These are phyloP conservation scores for Theodoxus fluviatilis DNA, from an alignment of 2,888 invertebrate species.

Conservation along the genomic window DNA sequence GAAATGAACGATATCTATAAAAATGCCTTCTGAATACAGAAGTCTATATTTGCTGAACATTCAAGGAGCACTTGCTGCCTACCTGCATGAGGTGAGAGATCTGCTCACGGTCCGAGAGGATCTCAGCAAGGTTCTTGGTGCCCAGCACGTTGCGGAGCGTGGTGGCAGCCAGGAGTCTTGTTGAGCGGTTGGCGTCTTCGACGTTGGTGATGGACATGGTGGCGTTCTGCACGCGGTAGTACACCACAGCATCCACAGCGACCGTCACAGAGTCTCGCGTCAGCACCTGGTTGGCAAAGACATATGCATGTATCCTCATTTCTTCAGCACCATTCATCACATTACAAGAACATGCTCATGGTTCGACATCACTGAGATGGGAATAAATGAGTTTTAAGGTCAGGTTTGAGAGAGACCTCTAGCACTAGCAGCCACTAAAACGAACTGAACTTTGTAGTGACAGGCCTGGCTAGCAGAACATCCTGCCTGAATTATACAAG, in stretches of 20 bases:
- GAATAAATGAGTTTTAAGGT: too few relatives aligned
- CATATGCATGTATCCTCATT: too few relatives aligned
- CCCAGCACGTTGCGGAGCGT: conserved; percentile 62
- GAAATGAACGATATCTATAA: neutral
- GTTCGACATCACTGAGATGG: too few relatives aligned
- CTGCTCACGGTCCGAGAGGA: conserved; percentile 59
- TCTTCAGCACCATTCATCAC: too few relatives aligned
- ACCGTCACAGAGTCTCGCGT: conserved; percentile 63
- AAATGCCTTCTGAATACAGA: too few relatives aligned
- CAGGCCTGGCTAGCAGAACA: too few relatives aligned
- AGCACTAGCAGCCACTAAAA: too few relatives aligned
- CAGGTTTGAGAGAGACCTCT: too few relatives aligned
- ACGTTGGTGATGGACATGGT: conserved; percentile 61
- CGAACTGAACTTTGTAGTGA: too few relatives aligned
- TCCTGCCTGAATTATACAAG: too few relatives aligned
- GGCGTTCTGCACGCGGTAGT: conserved; percentile 60
- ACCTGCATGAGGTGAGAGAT: conserved; percentile 61
- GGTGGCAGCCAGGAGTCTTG: conserved; percentile 60
- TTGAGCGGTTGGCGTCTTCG: conserved; percentile 58
- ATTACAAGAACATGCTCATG: too few relatives aligned
- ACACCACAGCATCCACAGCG: conserved; percentile 63
- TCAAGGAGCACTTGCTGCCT: conserved; percentile 9
- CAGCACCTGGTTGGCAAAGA: conserved; percentile 58
- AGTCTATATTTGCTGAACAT: neutral
- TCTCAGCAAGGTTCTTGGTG: conserved; percentile 58